Evolutionary conservation across 2,113 vertebrate genomes (phyloP).

Genomic region (Chaetodon auriga): DNA sequence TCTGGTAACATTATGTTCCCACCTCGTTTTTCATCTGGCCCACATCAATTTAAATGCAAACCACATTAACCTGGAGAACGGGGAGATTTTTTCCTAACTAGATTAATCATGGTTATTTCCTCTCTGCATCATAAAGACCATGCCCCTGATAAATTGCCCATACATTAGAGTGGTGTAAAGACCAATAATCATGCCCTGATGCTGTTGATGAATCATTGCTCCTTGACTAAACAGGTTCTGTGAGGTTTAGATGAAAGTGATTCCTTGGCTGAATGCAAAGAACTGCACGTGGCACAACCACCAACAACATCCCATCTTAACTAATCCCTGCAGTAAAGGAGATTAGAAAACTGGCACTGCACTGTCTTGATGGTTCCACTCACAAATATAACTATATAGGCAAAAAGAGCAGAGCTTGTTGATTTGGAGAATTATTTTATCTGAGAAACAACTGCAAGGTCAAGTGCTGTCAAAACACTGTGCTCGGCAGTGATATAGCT

Average conservation of each 20-base stretch:
- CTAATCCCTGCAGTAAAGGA: slow-evolving; percentile 62
- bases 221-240: slow-evolving; percentile 43
- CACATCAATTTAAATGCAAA: slow-evolving; percentile 43
- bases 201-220: slow-evolving; percentile 60
- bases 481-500: slow-evolving; percentile 24
- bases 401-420: slow-evolving; percentile 28
- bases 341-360: slow-evolving; percentile 59
- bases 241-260: slow-evolving; percentile 44
- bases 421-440: slow-evolving; percentile 51
- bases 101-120: slow-evolving; percentile 57
- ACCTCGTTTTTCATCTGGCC: slow-evolving; percentile 15
- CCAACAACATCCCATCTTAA: slow-evolving; percentile 28
- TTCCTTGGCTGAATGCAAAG: slow-evolving; percentile 49
- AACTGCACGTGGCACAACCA: slow-evolving; percentile 27
- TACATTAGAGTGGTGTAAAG: slow-evolving; percentile 48
- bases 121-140: slow-evolving; percentile 23
- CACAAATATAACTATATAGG: slow-evolving; percentile 31
- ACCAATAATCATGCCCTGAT: slow-evolving; percentile 43
- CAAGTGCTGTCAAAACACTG: slow-evolving; percentile 49
- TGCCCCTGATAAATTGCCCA: slow-evolving; percentile 44
- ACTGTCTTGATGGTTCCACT: slow-evolving; percentile 39
- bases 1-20: neutral
- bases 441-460: slow-evolving; percentile 49
- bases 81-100: slow-evolving; percentile 21
- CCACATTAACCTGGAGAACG: slow-evolving; percentile 46